These are phyloP conservation scores for Otolemur garnettii DNA, from an alignment of 2,113 vertebrate genomes.

Conservation along the genomic window DNA sequence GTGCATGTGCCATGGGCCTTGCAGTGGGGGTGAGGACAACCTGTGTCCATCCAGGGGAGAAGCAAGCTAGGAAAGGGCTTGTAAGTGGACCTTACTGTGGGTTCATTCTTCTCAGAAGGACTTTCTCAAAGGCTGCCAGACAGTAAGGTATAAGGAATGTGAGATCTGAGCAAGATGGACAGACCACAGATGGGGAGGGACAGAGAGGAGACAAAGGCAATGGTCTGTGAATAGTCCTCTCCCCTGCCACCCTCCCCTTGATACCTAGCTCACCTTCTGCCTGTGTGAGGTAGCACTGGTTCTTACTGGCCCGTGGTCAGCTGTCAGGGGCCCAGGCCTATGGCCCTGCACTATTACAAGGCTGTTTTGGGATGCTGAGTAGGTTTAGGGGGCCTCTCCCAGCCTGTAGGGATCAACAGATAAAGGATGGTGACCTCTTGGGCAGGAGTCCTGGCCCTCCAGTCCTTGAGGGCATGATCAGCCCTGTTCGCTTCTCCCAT, in stretches of 20 bases:
- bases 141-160: neutral
- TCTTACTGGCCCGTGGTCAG: fast-evolving
- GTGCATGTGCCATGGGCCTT: fast-evolving
- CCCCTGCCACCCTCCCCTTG: neutral
- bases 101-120: neutral
- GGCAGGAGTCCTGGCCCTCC: neutral
- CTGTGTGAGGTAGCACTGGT: neutral
- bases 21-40: fast-evolving
- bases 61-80: too few species aligned
- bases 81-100: neutral
- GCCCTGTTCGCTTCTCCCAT: neutral
- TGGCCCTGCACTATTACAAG: neutral
- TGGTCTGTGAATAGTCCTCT: neutral
- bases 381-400: neutral
- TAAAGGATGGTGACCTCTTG: neutral
- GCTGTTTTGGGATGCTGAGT: neutral
- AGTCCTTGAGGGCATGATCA: neutral
- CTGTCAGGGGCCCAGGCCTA: neutral
- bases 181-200: fast-evolving
- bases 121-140: neutral
- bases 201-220: neutral
- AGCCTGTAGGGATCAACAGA: neutral
- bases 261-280: neutral
- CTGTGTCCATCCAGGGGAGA: neutral
- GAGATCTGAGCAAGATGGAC: fast-evolving